Evolutionary conservation across 1,140 invertebrate genomes (phyloP).

Genomic region (Hyles euphorbiae): DNA sequence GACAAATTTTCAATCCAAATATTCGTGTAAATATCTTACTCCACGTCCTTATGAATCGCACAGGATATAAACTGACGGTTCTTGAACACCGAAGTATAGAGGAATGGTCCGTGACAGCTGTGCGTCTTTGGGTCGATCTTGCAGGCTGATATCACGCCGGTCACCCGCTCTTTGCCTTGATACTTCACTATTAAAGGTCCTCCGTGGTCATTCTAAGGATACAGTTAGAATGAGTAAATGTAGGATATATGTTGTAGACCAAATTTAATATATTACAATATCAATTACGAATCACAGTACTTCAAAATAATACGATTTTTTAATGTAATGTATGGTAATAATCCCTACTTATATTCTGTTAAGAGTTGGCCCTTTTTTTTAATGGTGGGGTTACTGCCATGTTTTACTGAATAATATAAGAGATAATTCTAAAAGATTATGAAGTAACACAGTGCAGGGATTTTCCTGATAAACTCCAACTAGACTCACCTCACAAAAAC

Average conservation of each 20-base stretch:
- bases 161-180: constrained; percentile 51
- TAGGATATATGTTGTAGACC: too few species aligned
- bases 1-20: neutral
- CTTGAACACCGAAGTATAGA: constrained; percentile 57
- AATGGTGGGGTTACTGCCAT: too few species aligned
- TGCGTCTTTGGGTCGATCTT: constrained; percentile 62
- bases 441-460: too few species aligned
- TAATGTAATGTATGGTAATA: too few species aligned
- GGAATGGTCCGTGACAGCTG: constrained; percentile 61
- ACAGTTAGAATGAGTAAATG: too few species aligned
- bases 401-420: too few species aligned
- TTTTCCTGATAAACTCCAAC: neutral
- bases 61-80: constrained; percentile 62
- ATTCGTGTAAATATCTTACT: constrained; percentile 35
- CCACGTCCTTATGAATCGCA: constrained; percentile 59
- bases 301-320: too few species aligned
- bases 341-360: too few species aligned
- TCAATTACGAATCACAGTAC: too few species aligned
- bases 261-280: too few species aligned
- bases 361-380: too few species aligned
- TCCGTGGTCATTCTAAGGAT: constrained; percentile 57
- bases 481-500: constrained; percentile 55
- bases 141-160: constrained; percentile 62
- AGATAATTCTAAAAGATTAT: too few species aligned
- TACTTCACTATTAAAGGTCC: constrained; percentile 58